Evolutionary conservation across 1,140 invertebrate species (phyloP), one percentile per base, ranked within the genome.

Genomic region (Drosophila ficusphila): DNA sequence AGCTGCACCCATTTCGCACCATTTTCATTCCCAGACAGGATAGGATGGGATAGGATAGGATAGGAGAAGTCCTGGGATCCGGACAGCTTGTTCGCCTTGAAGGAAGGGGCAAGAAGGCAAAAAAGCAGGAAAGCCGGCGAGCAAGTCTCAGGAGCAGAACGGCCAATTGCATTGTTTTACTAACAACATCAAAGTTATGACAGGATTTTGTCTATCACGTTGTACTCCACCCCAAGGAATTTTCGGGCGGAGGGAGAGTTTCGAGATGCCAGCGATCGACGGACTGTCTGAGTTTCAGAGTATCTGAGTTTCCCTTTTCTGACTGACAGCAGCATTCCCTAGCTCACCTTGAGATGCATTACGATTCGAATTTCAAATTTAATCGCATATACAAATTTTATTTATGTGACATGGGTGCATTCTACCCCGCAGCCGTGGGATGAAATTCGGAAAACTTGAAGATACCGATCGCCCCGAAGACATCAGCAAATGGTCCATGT

Each of bases 101-200:
- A n/a, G n/a, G 44, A 74, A 78, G 68, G 39, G 49, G 48, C 42
- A 54, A 60, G 54, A 56, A 47, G 27, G 56, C 39, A 41, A 34
- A 46, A 46, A 58, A 64, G 36, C 53, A 62, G 25, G 62, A 47
- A 29, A 48, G 54, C 31, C n/a, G 29, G 16, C 11, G 19, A 67
- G 34, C 34, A 51, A 67, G 60, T 27, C 58, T 8, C 21, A 38
- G 19, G 57, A 62, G 61, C 57, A 56, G 56, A 53, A 69, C 41
- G 62, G 65, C 64, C 83, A 82, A 88, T 82, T 75, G 56, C 82
- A 57, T 88, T 88, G 82, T 88, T 88, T 88, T 88, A 89, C 83
- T 82, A 74, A 88, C 58, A 88, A 86, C 85, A 89, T 89, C 86
- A 89, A 89, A 89, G 86, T 89, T 89, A 89, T 89, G 86, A 89